phyloP scores from a whole-genome alignment of 2,888 invertebrate genomes.

The Cheilosia soror region DNA sequence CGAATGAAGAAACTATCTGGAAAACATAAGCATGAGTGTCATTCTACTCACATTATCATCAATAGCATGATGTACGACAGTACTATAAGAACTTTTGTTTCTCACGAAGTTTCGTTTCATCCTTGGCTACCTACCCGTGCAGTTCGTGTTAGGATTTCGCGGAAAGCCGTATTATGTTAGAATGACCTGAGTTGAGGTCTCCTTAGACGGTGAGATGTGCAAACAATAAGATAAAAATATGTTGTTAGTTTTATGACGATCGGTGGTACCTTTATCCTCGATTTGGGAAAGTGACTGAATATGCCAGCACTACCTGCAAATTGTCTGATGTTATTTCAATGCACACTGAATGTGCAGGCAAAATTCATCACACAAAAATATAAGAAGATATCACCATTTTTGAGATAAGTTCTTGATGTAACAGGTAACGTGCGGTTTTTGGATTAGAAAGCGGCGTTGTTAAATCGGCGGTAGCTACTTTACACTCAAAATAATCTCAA shows the following conservation, averaged over 20 bases:
- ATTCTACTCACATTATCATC: background rate
- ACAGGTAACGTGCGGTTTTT: too few species aligned
- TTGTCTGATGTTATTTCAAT: too few species aligned
- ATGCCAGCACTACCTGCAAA: background rate
- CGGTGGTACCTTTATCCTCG: background rate
- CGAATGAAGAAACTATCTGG: background rate
- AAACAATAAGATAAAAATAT: constrained; percentile 1
- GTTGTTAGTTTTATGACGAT: constrained; percentile 27
- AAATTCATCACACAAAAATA: too few species aligned
- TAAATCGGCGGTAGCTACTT: too few species aligned
- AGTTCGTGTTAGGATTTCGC: constrained; percentile 4
- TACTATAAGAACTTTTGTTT: background rate
- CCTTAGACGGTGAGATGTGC: background rate
- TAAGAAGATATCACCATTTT: too few species aligned
- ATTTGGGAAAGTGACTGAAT: background rate
- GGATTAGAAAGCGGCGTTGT: too few species aligned
- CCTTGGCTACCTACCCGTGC: background rate
- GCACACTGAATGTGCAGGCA: too few species aligned
- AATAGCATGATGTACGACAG: too few species aligned
- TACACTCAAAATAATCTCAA: too few species aligned
- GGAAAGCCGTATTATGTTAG: constrained; percentile 6
- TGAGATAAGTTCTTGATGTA: too few species aligned
- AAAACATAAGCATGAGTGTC: background rate
- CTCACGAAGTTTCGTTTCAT: background rate
- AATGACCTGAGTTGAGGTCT: background rate